A percentile compares a stretch with the other conserved stretches of the same genome.
Evolutionary conservation across 2,113 vertebrate species (phyloP).

Genomic region (Otus sunia): DNA sequence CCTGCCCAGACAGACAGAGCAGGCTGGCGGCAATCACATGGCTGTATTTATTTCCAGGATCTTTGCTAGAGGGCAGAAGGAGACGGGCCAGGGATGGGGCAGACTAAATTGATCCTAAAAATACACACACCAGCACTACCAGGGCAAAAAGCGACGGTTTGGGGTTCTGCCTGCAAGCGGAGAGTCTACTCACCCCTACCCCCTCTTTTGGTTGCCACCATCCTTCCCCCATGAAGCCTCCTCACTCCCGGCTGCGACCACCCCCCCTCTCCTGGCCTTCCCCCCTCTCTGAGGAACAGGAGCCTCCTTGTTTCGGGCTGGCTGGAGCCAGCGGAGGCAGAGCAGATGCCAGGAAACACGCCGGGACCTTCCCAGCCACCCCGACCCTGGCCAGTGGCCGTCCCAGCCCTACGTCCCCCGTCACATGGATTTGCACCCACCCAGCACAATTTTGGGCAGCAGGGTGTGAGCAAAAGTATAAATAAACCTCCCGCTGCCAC

Average conservation of each 20-base stretch:
- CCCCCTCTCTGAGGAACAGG: neutral
- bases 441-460: neutral
- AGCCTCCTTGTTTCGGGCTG: conserved; percentile 16
- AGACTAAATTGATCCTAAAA: neutral
- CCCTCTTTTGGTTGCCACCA: neutral
- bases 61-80: neutral
- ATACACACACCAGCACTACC: fast-evolving
- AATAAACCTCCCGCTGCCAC: neutral
- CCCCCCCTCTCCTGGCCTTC: neutral
- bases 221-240: neutral
- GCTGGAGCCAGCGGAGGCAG: neutral
- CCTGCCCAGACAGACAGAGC: neutral
- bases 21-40: neutral
- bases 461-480: neutral
- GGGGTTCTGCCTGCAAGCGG: fast-evolving
- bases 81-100: fast-evolving
- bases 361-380: neutral
- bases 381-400: neutral
- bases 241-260: neutral
- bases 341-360: neutral
- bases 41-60: neutral
- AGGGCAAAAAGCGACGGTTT: fast-evolving
- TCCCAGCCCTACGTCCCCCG: neutral
- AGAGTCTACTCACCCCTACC: neutral
- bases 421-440: neutral